A percentile compares a stretch with the other conserved stretches of the same genome.
These are phyloP conservation scores for Acipenser transmontanus DNA, from an alignment of 2,797 vertebrate genomes.

Conservation along the genomic window DNA sequence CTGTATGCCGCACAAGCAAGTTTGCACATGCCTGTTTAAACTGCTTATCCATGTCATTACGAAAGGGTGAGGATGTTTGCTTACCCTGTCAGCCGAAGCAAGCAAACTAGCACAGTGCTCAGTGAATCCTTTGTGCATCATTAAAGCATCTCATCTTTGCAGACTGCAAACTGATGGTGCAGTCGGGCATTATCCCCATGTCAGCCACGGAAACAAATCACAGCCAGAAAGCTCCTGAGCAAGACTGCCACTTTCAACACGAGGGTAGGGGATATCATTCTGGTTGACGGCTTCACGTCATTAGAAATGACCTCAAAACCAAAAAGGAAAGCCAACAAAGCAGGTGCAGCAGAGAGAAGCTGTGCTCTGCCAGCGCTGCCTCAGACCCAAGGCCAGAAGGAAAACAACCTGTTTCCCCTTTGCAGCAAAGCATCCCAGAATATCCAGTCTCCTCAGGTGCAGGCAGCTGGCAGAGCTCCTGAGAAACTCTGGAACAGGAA, in stretches of 20 bases:
- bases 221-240: slow-evolving; percentile 16
- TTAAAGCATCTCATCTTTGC: not conserved
- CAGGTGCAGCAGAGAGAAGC: slow-evolving; percentile 11
- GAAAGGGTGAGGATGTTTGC: slow-evolving; percentile 3
- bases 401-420: not conserved
- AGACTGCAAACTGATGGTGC: not conserved
- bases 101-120: slow-evolving; percentile 34
- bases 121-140: slow-evolving; percentile 11
- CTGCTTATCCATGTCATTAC: not conserved
- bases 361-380: not conserved
- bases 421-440: not conserved
- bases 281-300: slow-evolving; percentile 60
- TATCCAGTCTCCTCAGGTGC: slow-evolving; percentile 15
- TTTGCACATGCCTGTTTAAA: slow-evolving; percentile 7
- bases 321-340: slow-evolving; percentile 28
- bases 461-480: slow-evolving; percentile 12
- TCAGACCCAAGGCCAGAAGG: not conserved
- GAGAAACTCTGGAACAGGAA: slow-evolving; percentile 11
- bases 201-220: slow-evolving; percentile 32
- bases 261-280: slow-evolving; percentile 44
- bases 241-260: slow-evolving; percentile 25
- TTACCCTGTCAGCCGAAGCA: not conserved
- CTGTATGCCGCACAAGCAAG: not conserved
- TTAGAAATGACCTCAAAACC: slow-evolving; percentile 55
- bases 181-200: not conserved